Conservation (phyloP, 2,888 invertebrate genomes). For the Euclidia mi region DNA sequence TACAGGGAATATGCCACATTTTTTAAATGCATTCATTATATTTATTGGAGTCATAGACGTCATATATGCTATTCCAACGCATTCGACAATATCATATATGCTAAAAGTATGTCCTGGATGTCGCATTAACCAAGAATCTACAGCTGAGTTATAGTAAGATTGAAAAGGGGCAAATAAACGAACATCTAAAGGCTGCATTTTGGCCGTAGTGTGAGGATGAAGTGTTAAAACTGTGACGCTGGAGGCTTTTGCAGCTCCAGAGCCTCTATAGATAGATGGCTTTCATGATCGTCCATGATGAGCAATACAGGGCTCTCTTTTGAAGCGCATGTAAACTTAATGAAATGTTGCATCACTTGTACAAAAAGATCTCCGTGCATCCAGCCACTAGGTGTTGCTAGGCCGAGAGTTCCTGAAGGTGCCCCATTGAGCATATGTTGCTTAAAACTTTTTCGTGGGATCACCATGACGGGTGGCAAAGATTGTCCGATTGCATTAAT, state of each 20-base stretch:
- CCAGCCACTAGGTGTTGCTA: conserved; percentile 11
- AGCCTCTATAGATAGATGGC: conserved; percentile 12
- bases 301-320: neutral
- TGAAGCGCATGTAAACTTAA: neutral
- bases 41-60: neutral
- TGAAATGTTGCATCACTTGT: conserved; percentile 4
- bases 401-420: conserved; percentile 4
- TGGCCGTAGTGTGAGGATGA: conserved; percentile 1
- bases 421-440: conserved; percentile 5
- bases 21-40: conserved; percentile 4
- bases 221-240: neutral
- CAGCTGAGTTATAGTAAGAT: neutral
- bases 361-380: conserved; percentile 4
- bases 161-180: conserved; percentile 1
- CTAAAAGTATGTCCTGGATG: neutral
- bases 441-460: conserved; percentile 6
- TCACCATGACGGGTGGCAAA: conserved; percentile 6
- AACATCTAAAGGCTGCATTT: neutral
- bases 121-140: conserved; percentile 2
- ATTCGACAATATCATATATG: conserved; percentile 6
- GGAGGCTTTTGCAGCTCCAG: conserved; percentile 7
- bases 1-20: conserved; percentile 1
- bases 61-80: conserved; percentile 2
- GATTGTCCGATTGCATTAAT: neutral
- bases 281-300: conserved; percentile 14